Evolutionary conservation across 2,113 vertebrate genomes (phyloP).

Genomic region (Oreotragus oreotragus): DNA sequence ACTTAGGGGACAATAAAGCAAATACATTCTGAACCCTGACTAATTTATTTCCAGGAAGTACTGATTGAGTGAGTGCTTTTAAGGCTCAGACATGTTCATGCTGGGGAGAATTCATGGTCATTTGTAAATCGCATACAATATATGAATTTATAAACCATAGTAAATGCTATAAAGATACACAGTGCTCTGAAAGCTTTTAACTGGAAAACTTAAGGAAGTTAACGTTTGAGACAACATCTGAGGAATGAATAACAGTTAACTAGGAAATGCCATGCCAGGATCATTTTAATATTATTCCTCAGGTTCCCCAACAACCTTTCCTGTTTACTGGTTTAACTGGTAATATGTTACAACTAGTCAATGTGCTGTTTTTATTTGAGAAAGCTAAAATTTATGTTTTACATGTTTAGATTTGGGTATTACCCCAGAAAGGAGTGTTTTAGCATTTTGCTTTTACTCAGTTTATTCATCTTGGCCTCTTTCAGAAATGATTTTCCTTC

Average conservation of each 20-base stretch:
- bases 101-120: neutral
- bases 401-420: neutral
- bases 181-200: neutral
- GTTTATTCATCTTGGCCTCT: neutral
- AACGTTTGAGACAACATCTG: neutral
- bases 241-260: neutral
- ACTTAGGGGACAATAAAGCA: neutral
- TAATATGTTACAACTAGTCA: neutral
- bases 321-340: neutral
- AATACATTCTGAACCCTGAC: neutral
- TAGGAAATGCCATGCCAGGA: neutral
- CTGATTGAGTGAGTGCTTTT: neutral
- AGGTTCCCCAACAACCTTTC: neutral
- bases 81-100: neutral
- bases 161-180: neutral
- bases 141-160: neutral
- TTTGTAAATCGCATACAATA: neutral
- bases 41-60: neutral
- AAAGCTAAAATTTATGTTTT: neutral
- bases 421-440: neutral
- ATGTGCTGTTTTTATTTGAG: neutral
- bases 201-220: neutral
- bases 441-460: neutral
- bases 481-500: conserved; percentile 6
- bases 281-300: neutral